A percentile compares a stretch with the other conserved stretches of the same genome.
These are phyloP conservation scores for Semnornis frantzii DNA, from an alignment of 2,113 vertebrate genomes.

Conservation along the genomic window DNA sequence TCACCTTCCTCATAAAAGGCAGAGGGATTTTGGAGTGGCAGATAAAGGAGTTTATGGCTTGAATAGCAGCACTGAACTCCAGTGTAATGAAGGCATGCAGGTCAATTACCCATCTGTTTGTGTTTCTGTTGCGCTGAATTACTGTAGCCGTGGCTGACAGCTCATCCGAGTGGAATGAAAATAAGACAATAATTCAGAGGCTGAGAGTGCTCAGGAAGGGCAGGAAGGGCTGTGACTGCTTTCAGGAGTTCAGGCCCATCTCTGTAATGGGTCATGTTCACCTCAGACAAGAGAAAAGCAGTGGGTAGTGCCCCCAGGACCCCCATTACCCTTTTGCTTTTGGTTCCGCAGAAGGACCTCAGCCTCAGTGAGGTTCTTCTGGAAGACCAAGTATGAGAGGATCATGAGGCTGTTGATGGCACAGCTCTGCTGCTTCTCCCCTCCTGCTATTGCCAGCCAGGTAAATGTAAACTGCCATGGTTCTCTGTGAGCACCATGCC, in stretches of 20 bases:
- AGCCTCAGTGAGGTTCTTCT: background rate
- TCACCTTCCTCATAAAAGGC: background rate
- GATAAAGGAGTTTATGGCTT: conserved; percentile 58
- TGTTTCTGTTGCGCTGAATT: conserved; percentile 69
- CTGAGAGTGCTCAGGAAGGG: conserved; percentile 64
- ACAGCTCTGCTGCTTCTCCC: background rate
- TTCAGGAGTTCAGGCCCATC: conserved; percentile 66
- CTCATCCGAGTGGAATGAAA: conserved; percentile 74
- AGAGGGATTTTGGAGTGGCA: conserved; percentile 48
- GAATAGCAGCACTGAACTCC: conserved; percentile 50
- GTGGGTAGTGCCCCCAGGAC: background rate
- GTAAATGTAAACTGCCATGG: too few species aligned
- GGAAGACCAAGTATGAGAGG: background rate
- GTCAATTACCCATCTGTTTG: conserved; percentile 81
- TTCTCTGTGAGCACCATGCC: background rate
- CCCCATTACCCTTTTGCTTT: background rate
- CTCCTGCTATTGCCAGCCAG: too few species aligned
- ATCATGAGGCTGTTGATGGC: background rate
- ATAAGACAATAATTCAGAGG: conserved; percentile 72
- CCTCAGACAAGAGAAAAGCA: conserved; percentile 29
- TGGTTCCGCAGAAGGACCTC: background rate
- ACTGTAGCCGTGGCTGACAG: conserved; percentile 71
- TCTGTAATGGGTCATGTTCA: conserved; percentile 31
- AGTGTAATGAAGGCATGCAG: conserved; percentile 59
- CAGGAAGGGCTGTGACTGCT: conserved; percentile 62